These are phyloP conservation scores for Tridacna gigas DNA, from an alignment of 2,888 invertebrate species.

Conservation along the genomic window DNA sequence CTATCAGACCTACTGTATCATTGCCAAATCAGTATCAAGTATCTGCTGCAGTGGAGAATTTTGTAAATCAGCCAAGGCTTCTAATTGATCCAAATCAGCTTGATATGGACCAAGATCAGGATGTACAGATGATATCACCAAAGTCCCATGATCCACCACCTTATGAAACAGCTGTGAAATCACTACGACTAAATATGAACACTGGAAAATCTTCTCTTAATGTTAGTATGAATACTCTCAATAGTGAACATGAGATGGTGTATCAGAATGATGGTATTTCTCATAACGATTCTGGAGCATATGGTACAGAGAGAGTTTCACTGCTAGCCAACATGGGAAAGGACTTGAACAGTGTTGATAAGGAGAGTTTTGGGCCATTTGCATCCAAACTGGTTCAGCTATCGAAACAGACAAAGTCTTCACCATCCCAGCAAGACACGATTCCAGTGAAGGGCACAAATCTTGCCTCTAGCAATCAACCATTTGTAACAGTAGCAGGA, in stretches of 20 bases:
- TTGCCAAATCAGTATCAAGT: slow-evolving; percentile 57
- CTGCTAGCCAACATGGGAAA: slow-evolving; percentile 50
- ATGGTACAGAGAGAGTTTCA: slow-evolving; percentile 25
- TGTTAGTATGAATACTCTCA: background rate
- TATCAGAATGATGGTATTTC: background rate
- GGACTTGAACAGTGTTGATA: background rate
- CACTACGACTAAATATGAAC: slow-evolving; percentile 24
- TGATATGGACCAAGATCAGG: slow-evolving; percentile 16
- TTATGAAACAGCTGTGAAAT: slow-evolving; percentile 65
- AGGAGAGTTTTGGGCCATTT: slow-evolving; percentile 61
- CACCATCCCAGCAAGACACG: background rate
- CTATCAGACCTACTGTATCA: slow-evolving; percentile 76
- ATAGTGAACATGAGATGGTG: background rate
- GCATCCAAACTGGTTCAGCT: slow-evolving; percentile 68
- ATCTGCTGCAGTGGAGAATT: background rate
- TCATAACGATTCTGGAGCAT: slow-evolving; percentile 4
- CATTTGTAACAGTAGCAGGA: background rate
- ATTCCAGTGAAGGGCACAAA: background rate
- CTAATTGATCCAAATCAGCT: slow-evolving; percentile 42
- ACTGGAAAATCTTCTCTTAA: background rate
- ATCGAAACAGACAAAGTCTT: slow-evolving; percentile 55
- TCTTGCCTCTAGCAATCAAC: too few species aligned
- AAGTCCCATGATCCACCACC: slow-evolving; percentile 59
- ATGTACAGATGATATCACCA: slow-evolving; percentile 44
- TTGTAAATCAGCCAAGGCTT: slow-evolving; percentile 10